Conservation (phyloP, 1,140 invertebrate species). For the Drusus annulatus region DNA sequence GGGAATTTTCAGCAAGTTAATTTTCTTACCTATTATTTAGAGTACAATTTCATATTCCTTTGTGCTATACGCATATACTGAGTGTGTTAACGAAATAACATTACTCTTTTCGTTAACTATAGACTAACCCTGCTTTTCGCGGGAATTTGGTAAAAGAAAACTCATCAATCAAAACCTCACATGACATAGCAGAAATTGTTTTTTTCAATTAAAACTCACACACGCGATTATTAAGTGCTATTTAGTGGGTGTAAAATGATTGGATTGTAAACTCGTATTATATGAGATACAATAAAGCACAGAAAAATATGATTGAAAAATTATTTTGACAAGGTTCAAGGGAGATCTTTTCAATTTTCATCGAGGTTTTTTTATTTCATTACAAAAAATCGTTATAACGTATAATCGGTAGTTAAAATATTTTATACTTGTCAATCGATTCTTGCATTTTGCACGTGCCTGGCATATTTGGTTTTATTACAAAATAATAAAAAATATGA, state of each 20-base stretch:
- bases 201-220: constrained; percentile 27
- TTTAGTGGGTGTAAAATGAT: constrained; percentile 32
- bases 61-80: not conserved
- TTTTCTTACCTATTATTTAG: constrained; percentile 1
- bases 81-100: not conserved
- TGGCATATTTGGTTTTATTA: no score
- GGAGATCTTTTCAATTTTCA: not conserved
- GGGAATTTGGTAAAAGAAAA: constrained; percentile 26
- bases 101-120: constrained; percentile 1
- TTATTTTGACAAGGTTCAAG: not conserved
- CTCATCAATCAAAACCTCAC: constrained; percentile 30
- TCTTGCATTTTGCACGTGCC: no score
- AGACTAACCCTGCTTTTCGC: not conserved
- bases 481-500: no score
- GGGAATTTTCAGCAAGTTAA: not conserved
- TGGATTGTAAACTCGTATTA: not conserved
- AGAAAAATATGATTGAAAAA: not conserved
- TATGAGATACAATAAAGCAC: not conserved
- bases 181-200: constrained; percentile 1
- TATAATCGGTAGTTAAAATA: no score
- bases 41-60: not conserved
- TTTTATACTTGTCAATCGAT: no score
- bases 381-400: no score
- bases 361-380: no score
- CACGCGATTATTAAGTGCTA: constrained; percentile 30